Percentiles rank a stretch among this genome's conserved stretches.
Evolutionary conservation across 2,797 vertebrate genomes (phyloP).

Genomic region (Orientallactaga sibirica): DNA sequence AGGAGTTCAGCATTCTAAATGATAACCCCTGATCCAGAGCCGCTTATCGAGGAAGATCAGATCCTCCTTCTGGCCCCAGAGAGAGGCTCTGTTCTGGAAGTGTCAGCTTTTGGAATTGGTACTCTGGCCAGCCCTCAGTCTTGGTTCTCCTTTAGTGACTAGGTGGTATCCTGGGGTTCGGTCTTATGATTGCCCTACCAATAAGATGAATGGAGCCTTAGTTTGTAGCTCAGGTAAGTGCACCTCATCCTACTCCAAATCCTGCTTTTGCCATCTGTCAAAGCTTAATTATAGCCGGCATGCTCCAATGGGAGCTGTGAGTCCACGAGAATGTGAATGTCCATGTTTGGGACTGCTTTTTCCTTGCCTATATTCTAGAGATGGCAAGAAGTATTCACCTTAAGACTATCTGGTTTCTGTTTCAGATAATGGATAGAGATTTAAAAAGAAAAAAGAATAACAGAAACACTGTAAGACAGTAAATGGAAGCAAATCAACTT

Average conservation of each 20-base stretch:
- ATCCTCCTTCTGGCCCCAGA: background rate
- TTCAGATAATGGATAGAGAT: background rate
- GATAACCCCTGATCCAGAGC: background rate
- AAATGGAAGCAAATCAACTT: slow-evolving; percentile 50
- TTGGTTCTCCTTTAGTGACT: background rate
- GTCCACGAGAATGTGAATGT: background rate
- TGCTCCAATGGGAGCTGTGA: background rate
- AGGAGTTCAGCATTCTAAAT: background rate
- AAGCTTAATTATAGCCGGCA: background rate
- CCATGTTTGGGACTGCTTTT: background rate
- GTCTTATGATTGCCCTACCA: background rate
- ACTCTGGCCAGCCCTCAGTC: background rate
- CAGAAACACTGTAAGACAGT: background rate
- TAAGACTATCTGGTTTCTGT: background rate
- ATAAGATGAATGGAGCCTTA: background rate
- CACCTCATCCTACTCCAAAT: background rate
- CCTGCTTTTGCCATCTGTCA: background rate
- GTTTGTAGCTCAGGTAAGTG: background rate
- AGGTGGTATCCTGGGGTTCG: background rate
- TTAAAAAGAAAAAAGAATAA: background rate
- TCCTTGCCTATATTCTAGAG: background rate
- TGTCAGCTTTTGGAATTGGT: background rate
- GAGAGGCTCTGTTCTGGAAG: background rate
- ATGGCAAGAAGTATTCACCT: slow-evolving; percentile 1
- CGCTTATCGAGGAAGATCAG: background rate